Base-by-base conservation (phyloP, 2,797 vertebrate genomes). In the Premnoplex brunnescens region DNA sequence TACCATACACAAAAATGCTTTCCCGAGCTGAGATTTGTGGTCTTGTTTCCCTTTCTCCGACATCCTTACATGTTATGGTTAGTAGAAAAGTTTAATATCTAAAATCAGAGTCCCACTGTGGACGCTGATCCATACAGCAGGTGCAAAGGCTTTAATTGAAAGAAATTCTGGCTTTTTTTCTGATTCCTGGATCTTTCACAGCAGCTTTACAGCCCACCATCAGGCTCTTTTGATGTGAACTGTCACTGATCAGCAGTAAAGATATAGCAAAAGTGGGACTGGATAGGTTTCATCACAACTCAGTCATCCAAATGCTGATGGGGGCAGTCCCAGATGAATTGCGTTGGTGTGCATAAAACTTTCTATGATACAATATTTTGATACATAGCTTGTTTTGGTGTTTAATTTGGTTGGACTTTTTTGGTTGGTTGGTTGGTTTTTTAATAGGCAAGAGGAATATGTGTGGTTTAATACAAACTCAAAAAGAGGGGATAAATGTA, bases 81-180 rank as follows among this genome's bases (percentile, higher is more conserved):
- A 54, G 26, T 27, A 55, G 32, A 59, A 52, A 49, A 71, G 20
- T 37, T 44, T 44, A 56, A 4, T 32, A 32, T 9, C 30, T 71
- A n/a, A 93, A 85, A 54, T 44, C 41, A 64, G 63, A 76, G 54
- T 39, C 12, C 26, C 30, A 23, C 46, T 46, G 54, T 10, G 56
- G 60, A 20, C 32, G 27, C 9, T 10, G 39, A 36, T 72, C 30
- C 41, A 85, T 63, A 23, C 36, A 78, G 54, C 32, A 22, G n/a
- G 20, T 43, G 21, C 13, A 34, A 82, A 28, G 19, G 32, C 6
- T 60, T 36, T 62, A 66, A 32, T 2, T 83, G 51, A 72, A 85
- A 81, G 24, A 77, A 46, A 39, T 52, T 23, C 27, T 4, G 5
- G 8, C 0, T 0, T 13, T 67, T 67, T 87, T 44, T 1, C 64